A percentile compares a stretch with the other conserved stretches of the same genome.
Evolutionary conservation across 2,888 invertebrate species (phyloP).

Genomic region (Drosophila suboccidentalis): DNA sequence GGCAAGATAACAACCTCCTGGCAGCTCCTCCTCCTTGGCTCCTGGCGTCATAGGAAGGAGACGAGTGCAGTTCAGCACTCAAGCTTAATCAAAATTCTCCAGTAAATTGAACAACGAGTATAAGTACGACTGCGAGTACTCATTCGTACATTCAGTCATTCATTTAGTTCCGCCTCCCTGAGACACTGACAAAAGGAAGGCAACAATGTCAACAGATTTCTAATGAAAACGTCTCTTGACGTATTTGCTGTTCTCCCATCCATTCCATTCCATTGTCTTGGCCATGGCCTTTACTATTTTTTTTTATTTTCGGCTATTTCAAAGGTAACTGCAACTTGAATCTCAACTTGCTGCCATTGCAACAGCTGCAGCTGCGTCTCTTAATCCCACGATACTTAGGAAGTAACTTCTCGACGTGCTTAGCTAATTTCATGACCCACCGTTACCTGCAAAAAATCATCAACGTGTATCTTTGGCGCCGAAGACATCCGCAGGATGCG

Average conservation of each 20-base stretch:
- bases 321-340: not conserved
- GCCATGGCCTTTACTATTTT: not conserved
- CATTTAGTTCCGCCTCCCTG: slow-evolving; percentile 4
- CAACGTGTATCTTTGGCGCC: slow-evolving; percentile 81
- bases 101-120: slow-evolving; percentile 38
- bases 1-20: not conserved
- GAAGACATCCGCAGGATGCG: slow-evolving; percentile 83
- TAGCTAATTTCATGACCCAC: slow-evolving; percentile 16
- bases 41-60: not conserved
- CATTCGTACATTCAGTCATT: slow-evolving; percentile 11
- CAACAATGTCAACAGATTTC: slow-evolving; percentile 56
- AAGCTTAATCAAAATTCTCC: slow-evolving; percentile 45
- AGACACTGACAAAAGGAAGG: slow-evolving; percentile 2
- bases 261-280: slow-evolving; percentile 32
- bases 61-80: slow-evolving; percentile 7
- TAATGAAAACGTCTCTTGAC: slow-evolving; percentile 40
- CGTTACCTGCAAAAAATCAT: slow-evolving; percentile 84
- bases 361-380: not conserved
- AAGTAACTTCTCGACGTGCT: slow-evolving; percentile 8
- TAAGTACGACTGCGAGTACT: slow-evolving; percentile 14
- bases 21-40: not conserved
- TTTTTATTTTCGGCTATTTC: not conserved
- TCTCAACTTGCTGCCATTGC: slow-evolving; percentile 1
- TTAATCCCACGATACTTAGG: slow-evolving; percentile 9
- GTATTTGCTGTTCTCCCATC: not conserved